Evolutionary conservation across 1,140 invertebrate species (phyloP), one percentile per base, ranked within the genome.

Genomic region (Zaprionus ornatus): DNA sequence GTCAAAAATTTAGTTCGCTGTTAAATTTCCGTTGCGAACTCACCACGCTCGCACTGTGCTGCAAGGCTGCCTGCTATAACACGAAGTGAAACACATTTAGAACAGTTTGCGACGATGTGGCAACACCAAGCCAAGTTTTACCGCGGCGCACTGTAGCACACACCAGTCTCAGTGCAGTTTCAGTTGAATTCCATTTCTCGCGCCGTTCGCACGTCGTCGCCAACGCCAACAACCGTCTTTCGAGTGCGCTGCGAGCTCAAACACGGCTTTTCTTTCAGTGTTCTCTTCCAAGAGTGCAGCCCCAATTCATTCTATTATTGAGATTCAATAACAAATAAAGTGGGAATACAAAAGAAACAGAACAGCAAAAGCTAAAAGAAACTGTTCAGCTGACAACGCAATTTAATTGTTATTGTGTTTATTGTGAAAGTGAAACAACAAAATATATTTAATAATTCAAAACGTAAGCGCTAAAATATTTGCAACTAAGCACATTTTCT

Each of bases 401-500:
- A 71, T 84, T 67, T 40, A 50, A 48, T 57, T 37, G 17, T 57
- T n/a, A 29, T 48, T 48, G 17, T 21, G 45, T 48, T 48, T 48
- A 10, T 21, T 21, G 45, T 48, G 45, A 19, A 19, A 69, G 50
- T 42, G 4, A 57, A 60, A 69, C n/a, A 9, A 17, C n/a, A 42
- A 42, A 3, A 7, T 42, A 17, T 17, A 42, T 7, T 7, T 13
- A 13, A 13, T 37, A 50, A 55, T 45, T 25, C n/a, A 78, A 79
- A 79, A 78, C 68, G 83, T 90, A 88, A 88, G 84, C 80, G 64
- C 15, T 21, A 75, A 40, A 32, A 32, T 42, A 61, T 19, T 27
- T 29, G 32, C 54, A 52, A 54, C 40, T 57, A 13, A 50, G 45
- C 45, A 50, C 3, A 50, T 23, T 45, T n/a, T 45, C 17, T 19